Base-by-base conservation (phyloP, 2,888 invertebrate species). In the Andrena praecox region DNA sequence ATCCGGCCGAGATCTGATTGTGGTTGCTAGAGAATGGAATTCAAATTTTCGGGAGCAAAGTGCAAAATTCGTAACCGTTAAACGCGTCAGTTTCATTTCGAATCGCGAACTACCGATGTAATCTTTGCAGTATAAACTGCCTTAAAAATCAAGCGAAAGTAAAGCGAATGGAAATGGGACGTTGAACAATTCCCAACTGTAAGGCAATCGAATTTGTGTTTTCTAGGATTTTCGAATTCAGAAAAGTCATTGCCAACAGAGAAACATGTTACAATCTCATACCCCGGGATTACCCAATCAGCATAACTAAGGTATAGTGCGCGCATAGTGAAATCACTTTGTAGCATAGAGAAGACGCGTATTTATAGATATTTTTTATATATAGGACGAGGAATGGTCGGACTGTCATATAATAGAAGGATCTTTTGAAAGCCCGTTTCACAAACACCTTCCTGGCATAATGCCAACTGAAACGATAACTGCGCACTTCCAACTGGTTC, bases 151-250 rank as follows among this genome's bases (percentile, higher is more conserved):
- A 16, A 42, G 1, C 1, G 16, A 42, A 42, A 42, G 42, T 42
- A 42, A 12, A 16, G 16, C 1, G 12, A 16, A 42, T 16, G 5
- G 16, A 42, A 16, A 42, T 42, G 42, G 12, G 42, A 4, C 5
- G 12, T 16, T 4, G 42, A 42, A 42, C 16, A 42, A 16, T 42
- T 73, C 27, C 35, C 10, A 35, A 35, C 24, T 62, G 24, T 24
- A 67, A 67, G 50, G n/a, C 8, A 52, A 50, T n/a, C 2, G 6
- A 52, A 50, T 54, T 62, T 33, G 5, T 89, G 87, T 89, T 92
- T 95, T 96, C 89, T 95, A 98, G 98, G 95, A 96, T 99, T 94
- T 98, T 99, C 94, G 96, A 97, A 93, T 98, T 99, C 94, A 95
- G 98, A 84, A 98, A 98, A 95, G 95, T 97, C 70, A 96, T 99